A percentile compares a stretch with the other conserved stretches of the same genome.
Conservation (phyloP, 1,140 invertebrate species). For the Bombus confusus region DNA sequence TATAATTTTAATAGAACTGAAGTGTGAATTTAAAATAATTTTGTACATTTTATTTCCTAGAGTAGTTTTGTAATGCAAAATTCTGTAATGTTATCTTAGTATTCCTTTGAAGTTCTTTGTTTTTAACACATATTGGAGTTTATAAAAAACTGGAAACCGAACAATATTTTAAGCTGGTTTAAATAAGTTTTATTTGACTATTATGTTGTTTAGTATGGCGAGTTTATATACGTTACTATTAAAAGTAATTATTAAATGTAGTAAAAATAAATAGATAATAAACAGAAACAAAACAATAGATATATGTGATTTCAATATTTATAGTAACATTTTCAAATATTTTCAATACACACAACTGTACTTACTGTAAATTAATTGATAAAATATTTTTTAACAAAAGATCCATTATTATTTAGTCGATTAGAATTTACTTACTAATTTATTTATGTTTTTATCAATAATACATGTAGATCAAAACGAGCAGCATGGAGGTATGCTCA, state of each 20-base stretch:
- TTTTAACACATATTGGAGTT: background rate
- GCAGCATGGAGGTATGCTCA: constrained; percentile 93
- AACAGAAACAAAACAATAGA: background rate
- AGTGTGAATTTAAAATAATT: background rate
- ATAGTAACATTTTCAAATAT: too few species aligned
- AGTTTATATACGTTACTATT: background rate
- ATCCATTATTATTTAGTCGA: background rate
- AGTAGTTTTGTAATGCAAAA: background rate
- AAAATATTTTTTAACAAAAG: background rate
- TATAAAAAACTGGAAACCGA: constrained; percentile 22
- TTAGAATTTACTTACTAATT: constrained; percentile 13
- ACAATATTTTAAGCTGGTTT: constrained; percentile 35
- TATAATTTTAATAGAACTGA: background rate
- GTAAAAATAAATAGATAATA: background rate
- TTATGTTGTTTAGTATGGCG: background rate
- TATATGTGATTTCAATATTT: background rate
- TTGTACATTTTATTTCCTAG: background rate
- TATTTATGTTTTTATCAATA: constrained; percentile 17
- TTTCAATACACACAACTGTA: too few species aligned
- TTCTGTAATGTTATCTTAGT: background rate
- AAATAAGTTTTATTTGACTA: background rate
- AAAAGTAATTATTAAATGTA: constrained; percentile 14
- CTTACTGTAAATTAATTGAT: background rate
- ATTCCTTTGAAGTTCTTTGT: background rate
- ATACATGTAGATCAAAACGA: constrained; percentile 88